phyloP scores from a whole-genome alignment of 2,888 invertebrate species.

The Drosophila paramelanica region DNA sequence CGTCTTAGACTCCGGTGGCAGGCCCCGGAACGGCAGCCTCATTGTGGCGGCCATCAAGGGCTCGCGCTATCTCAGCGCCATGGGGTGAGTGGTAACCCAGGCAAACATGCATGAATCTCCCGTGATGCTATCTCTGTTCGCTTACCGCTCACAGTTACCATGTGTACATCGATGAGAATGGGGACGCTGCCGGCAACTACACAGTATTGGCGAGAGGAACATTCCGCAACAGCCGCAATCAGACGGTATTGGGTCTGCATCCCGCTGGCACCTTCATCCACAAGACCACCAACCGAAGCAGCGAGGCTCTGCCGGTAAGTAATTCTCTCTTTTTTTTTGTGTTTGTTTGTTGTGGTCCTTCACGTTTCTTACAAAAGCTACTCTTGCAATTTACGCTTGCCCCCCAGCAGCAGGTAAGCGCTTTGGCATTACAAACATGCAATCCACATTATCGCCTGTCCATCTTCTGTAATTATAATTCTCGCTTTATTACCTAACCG shows the following conservation, averaged over 20 bases:
- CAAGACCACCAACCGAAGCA: constrained; percentile 86
- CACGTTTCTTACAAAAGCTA: constrained; percentile 19
- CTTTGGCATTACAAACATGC: constrained; percentile 29
- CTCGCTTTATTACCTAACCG: background rate
- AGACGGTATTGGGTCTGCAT: constrained; percentile 88
- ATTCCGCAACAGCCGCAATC: constrained; percentile 82
- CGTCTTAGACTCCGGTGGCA: constrained; percentile 89
- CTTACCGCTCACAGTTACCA: constrained; percentile 88
- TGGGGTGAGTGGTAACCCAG: constrained; percentile 88
- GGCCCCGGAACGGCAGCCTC: constrained; percentile 92
- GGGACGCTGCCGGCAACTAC: constrained; percentile 97
- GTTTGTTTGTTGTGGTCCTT: background rate
- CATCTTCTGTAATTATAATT: constrained; percentile 1
- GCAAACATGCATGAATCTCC: background rate
- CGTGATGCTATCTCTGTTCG: background rate
- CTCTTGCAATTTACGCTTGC: constrained; percentile 42
- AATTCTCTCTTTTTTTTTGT: constrained; percentile 11
- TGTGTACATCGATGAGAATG: constrained; percentile 96
- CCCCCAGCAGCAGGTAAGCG: constrained; percentile 68
- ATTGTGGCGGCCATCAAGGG: constrained; percentile 92
- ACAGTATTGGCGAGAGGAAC: constrained; percentile 90
- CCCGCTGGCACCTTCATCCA: constrained; percentile 91
- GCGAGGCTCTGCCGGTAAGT: constrained; percentile 91
- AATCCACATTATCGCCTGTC: background rate
- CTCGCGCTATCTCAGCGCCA: constrained; percentile 92